These are phyloP conservation scores for Protobothrops flavoviridis DNA, from an alignment of 2,113 vertebrate species.

Conservation along the genomic window DNA sequence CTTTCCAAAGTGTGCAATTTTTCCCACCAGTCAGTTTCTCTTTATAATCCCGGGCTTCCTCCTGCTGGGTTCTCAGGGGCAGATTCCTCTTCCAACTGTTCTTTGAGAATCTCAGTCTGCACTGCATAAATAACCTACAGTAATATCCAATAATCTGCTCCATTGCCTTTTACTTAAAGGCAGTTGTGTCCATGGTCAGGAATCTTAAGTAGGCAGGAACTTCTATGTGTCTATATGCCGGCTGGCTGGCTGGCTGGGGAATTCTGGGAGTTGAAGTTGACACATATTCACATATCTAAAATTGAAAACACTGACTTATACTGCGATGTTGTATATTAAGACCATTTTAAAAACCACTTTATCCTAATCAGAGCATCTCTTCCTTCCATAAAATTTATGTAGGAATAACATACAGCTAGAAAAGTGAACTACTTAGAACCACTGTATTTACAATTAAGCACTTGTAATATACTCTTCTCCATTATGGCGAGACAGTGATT, in stretches of 20 bases:
- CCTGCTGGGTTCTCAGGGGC: neutral
- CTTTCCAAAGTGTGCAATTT: neutral
- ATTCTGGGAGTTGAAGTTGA: neutral
- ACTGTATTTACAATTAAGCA: neutral
- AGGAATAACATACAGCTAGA: neutral
- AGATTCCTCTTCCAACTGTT: neutral
- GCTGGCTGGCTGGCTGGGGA: neutral
- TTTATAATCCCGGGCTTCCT: neutral
- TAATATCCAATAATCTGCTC: neutral
- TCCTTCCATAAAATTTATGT: neutral
- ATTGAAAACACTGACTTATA: neutral
- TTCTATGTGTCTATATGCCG: neutral
- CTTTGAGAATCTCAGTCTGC: neutral
- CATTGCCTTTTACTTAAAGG: neutral
- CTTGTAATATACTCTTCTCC: neutral
- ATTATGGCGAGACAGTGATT: neutral
- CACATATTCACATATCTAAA: neutral
- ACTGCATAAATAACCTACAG: neutral
- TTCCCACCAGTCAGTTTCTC: neutral
- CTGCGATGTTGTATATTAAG: neutral
- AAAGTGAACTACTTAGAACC: neutral
- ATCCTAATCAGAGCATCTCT: neutral
- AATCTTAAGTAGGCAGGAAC: neutral
- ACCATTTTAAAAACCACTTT: neutral
- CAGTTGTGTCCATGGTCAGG: neutral